A percentile compares a stretch with the other conserved stretches of the same genome.
phyloP scores from a whole-genome alignment of 2,113 vertebrate species.

The Antigone vipio region DNA sequence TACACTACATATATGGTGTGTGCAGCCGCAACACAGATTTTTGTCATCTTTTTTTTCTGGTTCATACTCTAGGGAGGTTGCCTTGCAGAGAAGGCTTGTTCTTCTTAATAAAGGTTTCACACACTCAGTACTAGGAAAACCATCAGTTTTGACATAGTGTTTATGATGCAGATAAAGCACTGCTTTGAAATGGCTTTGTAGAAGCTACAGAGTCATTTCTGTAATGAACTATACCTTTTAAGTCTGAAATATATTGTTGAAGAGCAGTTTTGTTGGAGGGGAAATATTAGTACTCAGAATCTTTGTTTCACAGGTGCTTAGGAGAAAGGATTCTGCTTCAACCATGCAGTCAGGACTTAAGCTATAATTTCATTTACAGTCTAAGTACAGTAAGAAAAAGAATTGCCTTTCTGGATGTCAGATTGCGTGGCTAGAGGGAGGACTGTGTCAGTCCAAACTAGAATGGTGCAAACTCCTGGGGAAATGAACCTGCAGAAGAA shows the following conservation, averaged over 20 bases:
- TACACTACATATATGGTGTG: neutral
- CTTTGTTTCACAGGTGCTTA: neutral
- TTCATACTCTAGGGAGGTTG: neutral
- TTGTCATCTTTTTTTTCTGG: neutral
- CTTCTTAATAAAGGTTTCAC: neutral
- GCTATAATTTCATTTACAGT: neutral
- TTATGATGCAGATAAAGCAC: neutral
- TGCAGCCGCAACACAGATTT: neutral
- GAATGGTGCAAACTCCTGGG: neutral
- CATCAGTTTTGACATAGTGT: neutral
- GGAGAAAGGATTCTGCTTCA: neutral
- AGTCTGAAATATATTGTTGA: neutral
- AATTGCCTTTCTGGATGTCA: neutral
- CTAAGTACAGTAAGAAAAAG: neutral
- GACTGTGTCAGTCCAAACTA: neutral
- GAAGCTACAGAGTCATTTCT: neutral
- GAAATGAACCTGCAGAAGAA: neutral
- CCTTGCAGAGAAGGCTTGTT: neutral
- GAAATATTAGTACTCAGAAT: neutral
- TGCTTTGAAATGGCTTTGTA: neutral
- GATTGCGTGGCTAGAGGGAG: neutral
- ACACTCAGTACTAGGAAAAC: neutral
- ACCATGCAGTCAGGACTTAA: neutral
- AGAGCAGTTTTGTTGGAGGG: neutral
- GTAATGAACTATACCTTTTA: neutral